These are phyloP conservation scores for Luidia sarsii DNA, from an alignment of 53 echinoderm and acorn worm species.

Conservation along the genomic window DNA sequence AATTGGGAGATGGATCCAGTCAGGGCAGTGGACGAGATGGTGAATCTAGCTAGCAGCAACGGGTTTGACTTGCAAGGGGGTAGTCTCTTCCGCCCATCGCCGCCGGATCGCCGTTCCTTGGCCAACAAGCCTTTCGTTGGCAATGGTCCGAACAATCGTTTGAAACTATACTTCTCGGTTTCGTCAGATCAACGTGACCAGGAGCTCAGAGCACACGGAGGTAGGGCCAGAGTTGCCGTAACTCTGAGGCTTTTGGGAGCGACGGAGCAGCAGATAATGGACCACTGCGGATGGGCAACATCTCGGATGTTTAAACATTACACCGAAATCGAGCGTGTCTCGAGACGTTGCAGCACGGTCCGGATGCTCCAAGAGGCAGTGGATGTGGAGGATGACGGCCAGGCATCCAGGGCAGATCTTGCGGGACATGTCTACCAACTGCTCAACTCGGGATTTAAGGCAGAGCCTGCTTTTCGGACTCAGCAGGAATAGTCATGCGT, in stretches of 20 bases:
- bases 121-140: no score
- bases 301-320: slow-evolving; percentile 1
- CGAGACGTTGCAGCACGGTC: neutral
- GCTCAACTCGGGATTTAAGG: no score
- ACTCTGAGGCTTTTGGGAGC: slow-evolving; percentile 18
- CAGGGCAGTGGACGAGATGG: neutral
- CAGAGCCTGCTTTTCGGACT: no score
- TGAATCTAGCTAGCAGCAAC: neutral
- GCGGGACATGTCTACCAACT: no score
- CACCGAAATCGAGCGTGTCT: neutral
- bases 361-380: neutral
- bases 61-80: neutral
- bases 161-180: no score
- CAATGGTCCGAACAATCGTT: no score
- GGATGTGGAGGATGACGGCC: no score
- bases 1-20: neutral
- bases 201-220: neutral
- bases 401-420: no score
- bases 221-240: neutral
- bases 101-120: neutral
- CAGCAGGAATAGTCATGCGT: no score
- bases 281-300: slow-evolving; percentile 15
- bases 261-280: slow-evolving; percentile 10
- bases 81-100: neutral
- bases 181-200: no score